Percentiles rank a stretch among this genome's conserved stretches.
Conservation (phyloP, 2,888 invertebrate species). For the Agrilus mali region DNA sequence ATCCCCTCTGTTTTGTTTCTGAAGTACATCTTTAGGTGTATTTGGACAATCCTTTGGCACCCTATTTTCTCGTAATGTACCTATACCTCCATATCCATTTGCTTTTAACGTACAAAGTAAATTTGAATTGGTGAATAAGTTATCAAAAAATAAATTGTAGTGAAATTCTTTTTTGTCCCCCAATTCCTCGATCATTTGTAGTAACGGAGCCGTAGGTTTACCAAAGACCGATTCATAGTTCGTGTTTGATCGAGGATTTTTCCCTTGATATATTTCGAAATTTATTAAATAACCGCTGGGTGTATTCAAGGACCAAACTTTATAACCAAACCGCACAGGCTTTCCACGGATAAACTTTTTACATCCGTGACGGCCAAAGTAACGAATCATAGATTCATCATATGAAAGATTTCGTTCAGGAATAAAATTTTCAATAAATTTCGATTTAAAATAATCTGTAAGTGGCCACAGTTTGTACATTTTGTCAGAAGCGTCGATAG, state of each 20-base stretch:
- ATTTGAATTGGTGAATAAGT: constrained; percentile 11
- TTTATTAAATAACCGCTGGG: neutral
- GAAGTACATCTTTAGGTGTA: constrained; percentile 13
- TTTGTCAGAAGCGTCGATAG: constrained; percentile 8
- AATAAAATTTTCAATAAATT: neutral
- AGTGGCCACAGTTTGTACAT: constrained; percentile 11
- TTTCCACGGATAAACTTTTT: too few species aligned
- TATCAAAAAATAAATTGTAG: constrained; percentile 11
- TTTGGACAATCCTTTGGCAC: constrained; percentile 14
- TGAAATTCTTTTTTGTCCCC: constrained; percentile 1
- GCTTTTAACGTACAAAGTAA: constrained; percentile 7
- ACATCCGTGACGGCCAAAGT: too few species aligned
- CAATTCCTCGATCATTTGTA: neutral
- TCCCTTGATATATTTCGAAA: neutral
- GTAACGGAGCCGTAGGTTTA: neutral
- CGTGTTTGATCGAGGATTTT: neutral
- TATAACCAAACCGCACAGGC: neutral
- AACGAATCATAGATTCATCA: too few species aligned
- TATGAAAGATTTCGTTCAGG: neutral
- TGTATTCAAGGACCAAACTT: neutral
- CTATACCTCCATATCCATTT: constrained; percentile 14
- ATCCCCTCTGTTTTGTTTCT: constrained; percentile 19
- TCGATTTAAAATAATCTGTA: constrained; percentile 6
- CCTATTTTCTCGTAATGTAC: constrained; percentile 17
- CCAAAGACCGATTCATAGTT: neutral